Evolutionary conservation across 2,797 vertebrate species (phyloP), one percentile per base, ranked within the genome.

Genomic region (Sebastes glaucus): DNA sequence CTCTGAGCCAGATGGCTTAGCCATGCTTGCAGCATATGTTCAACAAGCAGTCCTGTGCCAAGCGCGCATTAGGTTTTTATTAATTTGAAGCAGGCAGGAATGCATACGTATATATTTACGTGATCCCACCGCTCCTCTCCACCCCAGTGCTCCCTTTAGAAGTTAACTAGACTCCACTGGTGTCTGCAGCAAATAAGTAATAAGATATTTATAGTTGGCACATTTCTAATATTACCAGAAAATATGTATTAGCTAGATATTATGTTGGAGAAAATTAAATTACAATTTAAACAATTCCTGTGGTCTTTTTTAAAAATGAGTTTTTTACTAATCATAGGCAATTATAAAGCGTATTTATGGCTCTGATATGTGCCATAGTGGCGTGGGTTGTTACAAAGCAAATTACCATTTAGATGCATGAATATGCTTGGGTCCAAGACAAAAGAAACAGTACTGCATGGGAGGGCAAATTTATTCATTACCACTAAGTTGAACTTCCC

Each of bases 1-100:
- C 97, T 98, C 96, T 96, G 97, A 99, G 98, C 98, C 98, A 99
- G 97, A 97, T 97, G 97, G 98, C 97, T 99, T 99, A 99, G 97
- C 96, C 93, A 95, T 96, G 97, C 97, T 94, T 96, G 96, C 97
- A 98, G 98, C 98, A 99, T 99, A 99, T 99, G 98, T 99, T 99
- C 97, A 97, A 99, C 98, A 99, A 99, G 97, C 97, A 97, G 97
- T 95, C 96, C 96, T 96, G 96, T 94, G 96, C 92, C 88, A 92
- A 89, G 93, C 96, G 96, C 91, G 96, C 96, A 96, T 96, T 97
- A 97, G 96, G 96, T 97, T 97, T 98, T 97, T 98, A 99, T 99
- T 98, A 98, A 98, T 98, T 98, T 98, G 95, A 97, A 97, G 96
- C 95, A 95, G 95, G 94, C 96, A 97, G 96, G 95, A 96, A 97